These are phyloP conservation scores for Lasius platythorax DNA, from an alignment of 2,888 invertebrate genomes.

Conservation along the genomic window DNA sequence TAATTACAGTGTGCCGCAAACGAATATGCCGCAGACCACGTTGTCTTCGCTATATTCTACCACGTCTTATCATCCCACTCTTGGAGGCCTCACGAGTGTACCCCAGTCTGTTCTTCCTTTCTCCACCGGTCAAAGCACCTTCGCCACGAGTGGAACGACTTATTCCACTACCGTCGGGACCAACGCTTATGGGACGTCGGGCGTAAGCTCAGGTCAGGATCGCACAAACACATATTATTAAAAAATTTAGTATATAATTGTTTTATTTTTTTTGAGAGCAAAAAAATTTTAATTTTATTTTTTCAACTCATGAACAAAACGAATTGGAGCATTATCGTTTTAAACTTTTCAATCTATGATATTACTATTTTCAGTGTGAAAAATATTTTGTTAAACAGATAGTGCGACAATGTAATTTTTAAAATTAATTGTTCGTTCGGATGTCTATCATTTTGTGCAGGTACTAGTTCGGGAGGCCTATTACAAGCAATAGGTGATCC, in stretches of 20 bases:
- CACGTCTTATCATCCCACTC: slow-evolving; percentile 81
- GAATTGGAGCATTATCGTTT: neutral
- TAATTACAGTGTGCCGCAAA: slow-evolving; percentile 81
- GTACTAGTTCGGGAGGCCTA: slow-evolving; percentile 81
- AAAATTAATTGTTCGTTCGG: neutral
- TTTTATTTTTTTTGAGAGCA: neutral
- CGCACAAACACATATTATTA: neutral
- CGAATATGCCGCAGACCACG: slow-evolving; percentile 81
- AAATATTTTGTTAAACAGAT: neutral
- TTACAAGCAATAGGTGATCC: slow-evolving; percentile 84
- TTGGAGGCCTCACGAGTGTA: slow-evolving; percentile 81
- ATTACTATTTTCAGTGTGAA: neutral
- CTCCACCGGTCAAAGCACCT: slow-evolving; percentile 82
- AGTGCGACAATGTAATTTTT: neutral
- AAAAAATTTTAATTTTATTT: neutral
- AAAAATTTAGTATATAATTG: neutral
- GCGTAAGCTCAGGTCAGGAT: slow-evolving; percentile 81
- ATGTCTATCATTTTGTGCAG: slow-evolving; percentile 61
- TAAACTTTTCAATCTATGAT: neutral
- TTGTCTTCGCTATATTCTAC: slow-evolving; percentile 82
- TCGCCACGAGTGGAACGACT: slow-evolving; percentile 81
- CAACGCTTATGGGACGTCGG: slow-evolving; percentile 83
- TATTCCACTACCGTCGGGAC: slow-evolving; percentile 84
- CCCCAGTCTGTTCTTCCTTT: slow-evolving; percentile 84
- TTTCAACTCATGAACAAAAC: neutral